Evolutionary conservation across 2,113 vertebrate genomes (phyloP), one percentile per base, ranked within the genome.

Genomic region (Eretmochelys imbricata): DNA sequence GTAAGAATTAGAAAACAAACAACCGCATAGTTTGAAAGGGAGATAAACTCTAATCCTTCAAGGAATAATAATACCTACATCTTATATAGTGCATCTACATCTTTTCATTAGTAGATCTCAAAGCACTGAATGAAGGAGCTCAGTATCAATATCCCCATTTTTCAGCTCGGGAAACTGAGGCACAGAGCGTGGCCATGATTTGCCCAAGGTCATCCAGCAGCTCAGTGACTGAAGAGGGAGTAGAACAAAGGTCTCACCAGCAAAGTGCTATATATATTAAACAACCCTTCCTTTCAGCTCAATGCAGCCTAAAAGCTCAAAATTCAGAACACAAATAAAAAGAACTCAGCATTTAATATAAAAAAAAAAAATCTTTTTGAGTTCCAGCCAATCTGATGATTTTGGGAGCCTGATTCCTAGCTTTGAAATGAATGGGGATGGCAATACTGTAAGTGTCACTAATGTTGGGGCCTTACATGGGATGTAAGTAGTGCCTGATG

Each of bases 401-500:
- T n/a, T 88, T 38, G 35, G 0, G 0, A 4, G 48, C 8, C 0
- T 4, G 25, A 14, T 13, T 11, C 62, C 59, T 78, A 42, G 24
- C 19, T 11, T 11, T 2, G 6, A 12, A 62, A 12, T 25, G 51
- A 14, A 84, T 17, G 81, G 86, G 51, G 19, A 31, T n/a, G 65
- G 65, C 65, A 69, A 69, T 69, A n/a, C 31, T 38, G 65, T n/a
- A 69, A n/a, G 31, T n/a, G 14, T 14, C 65, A 13, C 35, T 69
- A 22, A 22, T 38, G 31, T 24, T 22, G 72, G 48, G 20, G 59
- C 49, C 24, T 1, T 17, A 24, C 24, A 62, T 51, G n/a, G 11
- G 29, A 46, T 1, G 0, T 1, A 62, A 62, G 29, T 62, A 62
- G 22, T 0, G 0, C 0, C 0, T 49, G 48, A 48, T 83, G 87